Evolutionary conservation across 2,888 invertebrate species (phyloP).

Genomic region (Griposia aprilina): DNA sequence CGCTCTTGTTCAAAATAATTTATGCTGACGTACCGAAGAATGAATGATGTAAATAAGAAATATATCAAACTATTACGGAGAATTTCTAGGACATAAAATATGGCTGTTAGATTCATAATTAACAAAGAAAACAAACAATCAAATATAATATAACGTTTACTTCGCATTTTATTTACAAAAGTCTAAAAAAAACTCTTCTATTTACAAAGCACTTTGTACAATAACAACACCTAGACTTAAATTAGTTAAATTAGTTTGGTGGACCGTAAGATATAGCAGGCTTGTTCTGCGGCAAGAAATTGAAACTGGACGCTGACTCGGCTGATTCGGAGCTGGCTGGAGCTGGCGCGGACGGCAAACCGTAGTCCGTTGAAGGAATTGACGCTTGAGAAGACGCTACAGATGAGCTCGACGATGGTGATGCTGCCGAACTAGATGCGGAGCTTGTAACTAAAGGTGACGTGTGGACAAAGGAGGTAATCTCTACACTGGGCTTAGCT

Average conservation of each 20-base stretch:
- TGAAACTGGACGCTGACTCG: conserved; percentile 68
- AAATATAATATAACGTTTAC: conserved; percentile 52
- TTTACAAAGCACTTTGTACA: conserved; percentile 69
- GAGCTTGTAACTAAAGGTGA: conserved; percentile 71
- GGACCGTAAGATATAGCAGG: conserved; percentile 81
- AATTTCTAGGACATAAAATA: not conserved
- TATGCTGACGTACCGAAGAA: conserved; percentile 74
- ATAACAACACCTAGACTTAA: conserved; percentile 48
- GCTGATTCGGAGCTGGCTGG: conserved; percentile 25
- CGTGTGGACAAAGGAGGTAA: conserved; percentile 85
- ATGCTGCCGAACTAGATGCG: conserved; percentile 54
- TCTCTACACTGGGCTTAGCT: conserved; percentile 85
- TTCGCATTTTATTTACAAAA: conserved; percentile 73
- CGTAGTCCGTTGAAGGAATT: conserved; percentile 73
- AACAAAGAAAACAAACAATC: conserved; percentile 58
- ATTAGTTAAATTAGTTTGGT: conserved; percentile 75
- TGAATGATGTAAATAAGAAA: conserved; percentile 19
- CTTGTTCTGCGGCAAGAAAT: conserved; percentile 82
- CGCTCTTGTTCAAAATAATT: conserved; percentile 79
- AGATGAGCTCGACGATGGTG: conserved; percentile 43
- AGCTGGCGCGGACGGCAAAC: conserved; percentile 72
- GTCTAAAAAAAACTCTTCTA: conserved; percentile 63
- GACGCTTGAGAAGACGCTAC: conserved; percentile 64
- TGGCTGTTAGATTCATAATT: not conserved
- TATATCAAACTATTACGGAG: not conserved